These are phyloP conservation scores for Dasyornis broadbenti DNA, from an alignment of 2,113 vertebrate species.

Conservation along the genomic window DNA sequence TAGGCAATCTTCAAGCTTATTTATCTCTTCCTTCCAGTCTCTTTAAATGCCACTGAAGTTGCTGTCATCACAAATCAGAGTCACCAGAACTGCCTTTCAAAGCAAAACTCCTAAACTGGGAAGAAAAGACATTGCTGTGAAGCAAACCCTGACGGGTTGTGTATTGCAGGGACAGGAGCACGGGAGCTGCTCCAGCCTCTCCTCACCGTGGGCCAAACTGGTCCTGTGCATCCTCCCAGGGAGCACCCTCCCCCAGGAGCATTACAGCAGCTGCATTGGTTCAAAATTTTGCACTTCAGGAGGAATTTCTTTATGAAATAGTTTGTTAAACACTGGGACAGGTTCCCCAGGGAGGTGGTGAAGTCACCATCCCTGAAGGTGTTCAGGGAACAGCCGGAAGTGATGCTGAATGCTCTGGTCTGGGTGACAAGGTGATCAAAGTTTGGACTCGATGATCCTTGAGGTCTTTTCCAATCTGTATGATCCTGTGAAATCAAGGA, in stretches of 20 bases:
- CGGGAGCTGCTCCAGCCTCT: not conserved
- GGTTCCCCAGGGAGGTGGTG: not conserved
- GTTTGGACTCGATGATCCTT: not conserved
- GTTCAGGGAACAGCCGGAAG: not conserved
- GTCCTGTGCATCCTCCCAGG: fast-evolving
- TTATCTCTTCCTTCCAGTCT: conserved; percentile 14
- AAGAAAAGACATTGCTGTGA: not conserved
- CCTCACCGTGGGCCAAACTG: not conserved
- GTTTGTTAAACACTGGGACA: not conserved
- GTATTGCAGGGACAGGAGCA: not conserved
- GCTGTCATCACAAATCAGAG: conserved; percentile 35
- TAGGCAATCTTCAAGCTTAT: conserved; percentile 8
- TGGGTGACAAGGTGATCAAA: not conserved
- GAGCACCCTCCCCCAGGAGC: not conserved
- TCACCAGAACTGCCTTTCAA: conserved; percentile 4
- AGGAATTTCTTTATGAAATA: not conserved
- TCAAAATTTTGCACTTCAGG: not conserved
- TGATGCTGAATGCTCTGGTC: not conserved
- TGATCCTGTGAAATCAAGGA: not conserved
- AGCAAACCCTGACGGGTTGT: not conserved
- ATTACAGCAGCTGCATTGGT: not conserved
- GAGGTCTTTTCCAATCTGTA: not conserved
- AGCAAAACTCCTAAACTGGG: not conserved
- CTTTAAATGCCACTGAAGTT: conserved; percentile 31
- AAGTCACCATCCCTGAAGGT: not conserved